Base-by-base conservation (phyloP, 2,797 vertebrate genomes). In the Emydoidea blandingii region DNA sequence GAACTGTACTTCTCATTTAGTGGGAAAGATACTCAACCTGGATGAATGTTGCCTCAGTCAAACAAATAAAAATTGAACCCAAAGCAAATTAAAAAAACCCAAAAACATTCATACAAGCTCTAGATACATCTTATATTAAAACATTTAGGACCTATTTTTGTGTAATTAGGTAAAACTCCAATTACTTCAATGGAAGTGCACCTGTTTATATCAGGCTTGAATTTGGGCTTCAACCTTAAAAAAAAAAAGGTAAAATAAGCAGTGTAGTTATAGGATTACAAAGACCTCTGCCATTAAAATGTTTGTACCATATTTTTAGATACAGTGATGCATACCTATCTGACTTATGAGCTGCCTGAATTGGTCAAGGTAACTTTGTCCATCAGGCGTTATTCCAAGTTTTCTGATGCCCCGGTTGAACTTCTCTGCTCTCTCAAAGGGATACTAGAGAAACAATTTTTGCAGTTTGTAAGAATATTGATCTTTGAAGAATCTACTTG, bases 301-400 rank as follows among this genome's bases (percentile, higher is more conserved):
- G 65, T 65, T 15, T 57, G 25, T n/a, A 80, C 57, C 62, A 65
- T 68, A 81, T 52, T 49, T 65, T 94, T 65, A 79, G 31, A 89
- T 2, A 89, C n/a, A 96, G 87, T 6, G 52, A 57, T 95, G 87
- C 98, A 98, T 98, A 99, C 99, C 99, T 25, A 99, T 99, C 83
- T 99, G 99, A 97, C 99, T 99, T 98, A 99, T 99, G 90, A 99
- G 99, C 95, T 99, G 99, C 97, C 99, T 98, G 98, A 99, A 99
- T 97, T 99, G 99, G 97, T 99, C 99, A 94, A 99, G 98, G 97
- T 99, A 99, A 97, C 99, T 99, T 98, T 99, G 99, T 80, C 99
- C 99, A 72, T 99, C 99, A 0, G 99, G 99, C 76, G 99, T 99
- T 95, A 99, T 98, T 95, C 99, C 99, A 95, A 99, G 98, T 97